Conservation (phyloP, 2,113 vertebrate species). For the Peucedramus taeniatus region DNA sequence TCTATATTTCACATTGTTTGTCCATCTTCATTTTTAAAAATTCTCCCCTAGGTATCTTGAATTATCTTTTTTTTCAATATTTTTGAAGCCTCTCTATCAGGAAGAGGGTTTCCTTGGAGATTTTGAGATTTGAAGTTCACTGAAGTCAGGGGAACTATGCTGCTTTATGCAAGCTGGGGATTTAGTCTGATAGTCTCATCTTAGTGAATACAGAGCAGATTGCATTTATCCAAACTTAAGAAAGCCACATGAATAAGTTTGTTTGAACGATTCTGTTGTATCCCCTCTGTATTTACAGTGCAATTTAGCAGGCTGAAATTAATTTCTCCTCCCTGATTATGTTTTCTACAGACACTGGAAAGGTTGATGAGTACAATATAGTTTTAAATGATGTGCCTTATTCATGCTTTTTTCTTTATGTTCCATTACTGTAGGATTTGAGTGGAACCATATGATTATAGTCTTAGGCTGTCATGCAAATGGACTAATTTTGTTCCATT, state of each 20-base stretch:
- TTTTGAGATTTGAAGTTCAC: not conserved
- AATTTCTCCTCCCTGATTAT: slow-evolving; percentile 68
- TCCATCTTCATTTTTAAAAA: not conserved
- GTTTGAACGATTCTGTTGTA: slow-evolving; percentile 29
- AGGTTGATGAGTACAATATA: slow-evolving; percentile 52
- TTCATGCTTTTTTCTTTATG: slow-evolving; percentile 55
- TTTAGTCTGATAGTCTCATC: not conserved
- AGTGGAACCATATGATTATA: slow-evolving; percentile 72
- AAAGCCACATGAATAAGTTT: slow-evolving; percentile 53
- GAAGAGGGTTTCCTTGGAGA: slow-evolving; percentile 30
- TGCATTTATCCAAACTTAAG: slow-evolving; percentile 37
- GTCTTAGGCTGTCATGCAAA: slow-evolving; percentile 74
- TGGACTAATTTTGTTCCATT: slow-evolving; percentile 75
- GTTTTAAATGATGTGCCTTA: slow-evolving; percentile 59
- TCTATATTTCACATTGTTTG: not conserved
- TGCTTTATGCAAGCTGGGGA: slow-evolving; percentile 18
- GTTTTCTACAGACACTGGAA: slow-evolving; percentile 53
- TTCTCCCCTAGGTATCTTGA: not conserved
- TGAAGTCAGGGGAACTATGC: not conserved
- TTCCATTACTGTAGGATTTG: slow-evolving; percentile 68
- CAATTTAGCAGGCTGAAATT: slow-evolving; percentile 61
- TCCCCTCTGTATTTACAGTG: slow-evolving; percentile 23
- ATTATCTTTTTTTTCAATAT: slow-evolving; percentile 37
- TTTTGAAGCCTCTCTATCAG: slow-evolving; percentile 28
- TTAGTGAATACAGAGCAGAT: slow-evolving; percentile 13